Evolutionary conservation across 2,113 vertebrate genomes (phyloP).

Genomic region (Phocoena phocoena): DNA sequence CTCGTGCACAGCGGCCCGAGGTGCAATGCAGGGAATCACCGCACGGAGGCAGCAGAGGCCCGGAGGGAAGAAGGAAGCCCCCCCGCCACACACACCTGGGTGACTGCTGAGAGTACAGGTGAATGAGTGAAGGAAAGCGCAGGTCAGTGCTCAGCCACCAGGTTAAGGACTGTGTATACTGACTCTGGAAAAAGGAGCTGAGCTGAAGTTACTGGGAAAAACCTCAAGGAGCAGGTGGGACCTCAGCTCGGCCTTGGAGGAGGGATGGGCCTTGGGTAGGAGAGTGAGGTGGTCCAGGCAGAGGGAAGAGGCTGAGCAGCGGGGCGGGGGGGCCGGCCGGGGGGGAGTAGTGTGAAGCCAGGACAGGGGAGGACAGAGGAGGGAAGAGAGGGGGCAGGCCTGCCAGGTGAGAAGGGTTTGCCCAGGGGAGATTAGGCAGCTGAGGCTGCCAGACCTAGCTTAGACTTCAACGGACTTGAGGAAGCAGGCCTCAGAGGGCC

Average conservation of each 20-base stretch:
- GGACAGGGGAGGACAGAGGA: neutral
- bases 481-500: neutral
- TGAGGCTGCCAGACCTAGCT: neutral
- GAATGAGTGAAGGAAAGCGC: too few relatives aligned
- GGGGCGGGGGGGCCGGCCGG: too few relatives aligned
- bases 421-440: neutral
- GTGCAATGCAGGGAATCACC: neutral
- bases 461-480: too few relatives aligned
- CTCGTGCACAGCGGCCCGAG: rapidly evolving
- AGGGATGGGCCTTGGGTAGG: neutral
- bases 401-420: neutral
- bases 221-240: rapidly evolving
- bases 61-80: too few relatives aligned
- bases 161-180: rapidly evolving
- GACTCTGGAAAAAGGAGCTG: neutral
- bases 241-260: neutral
- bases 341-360: neutral
- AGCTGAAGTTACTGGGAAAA: neutral
- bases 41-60: neutral
- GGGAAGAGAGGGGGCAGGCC: neutral
- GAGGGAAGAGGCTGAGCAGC: neutral
- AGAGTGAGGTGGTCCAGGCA: neutral
- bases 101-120: too few relatives aligned
- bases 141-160: rapidly evolving
- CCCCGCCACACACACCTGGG: neutral